A percentile compares a stretch with the other conserved stretches of the same genome.
Evolutionary conservation across 2,888 invertebrate species (phyloP).

Genomic region (Drosophila paramelanica): DNA sequence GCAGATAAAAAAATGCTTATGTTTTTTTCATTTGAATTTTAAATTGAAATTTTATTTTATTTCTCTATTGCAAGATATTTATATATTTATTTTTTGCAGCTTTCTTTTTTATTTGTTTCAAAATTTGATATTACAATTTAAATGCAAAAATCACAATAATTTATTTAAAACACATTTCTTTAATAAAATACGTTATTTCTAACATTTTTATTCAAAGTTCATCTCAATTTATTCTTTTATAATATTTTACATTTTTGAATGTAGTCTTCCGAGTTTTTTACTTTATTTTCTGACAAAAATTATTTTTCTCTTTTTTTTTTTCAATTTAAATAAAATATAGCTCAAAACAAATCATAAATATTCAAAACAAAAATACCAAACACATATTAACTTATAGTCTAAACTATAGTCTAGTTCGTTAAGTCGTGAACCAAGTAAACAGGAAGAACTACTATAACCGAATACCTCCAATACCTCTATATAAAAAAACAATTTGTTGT

Average conservation of each 20-base stretch:
- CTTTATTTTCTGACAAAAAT: neutral
- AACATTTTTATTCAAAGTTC: neutral
- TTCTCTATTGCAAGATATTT: neutral
- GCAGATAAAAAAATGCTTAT: constrained; percentile 22
- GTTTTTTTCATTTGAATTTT: constrained; percentile 34
- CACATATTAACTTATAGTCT: constrained; percentile 20
- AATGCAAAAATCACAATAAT: neutral
- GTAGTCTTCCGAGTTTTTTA: too few species aligned
- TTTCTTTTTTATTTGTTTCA: constrained; percentile 1
- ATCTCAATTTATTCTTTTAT: neutral
- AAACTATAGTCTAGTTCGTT: constrained; percentile 22
- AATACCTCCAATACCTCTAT: constrained; percentile 85
- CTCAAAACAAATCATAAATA: constrained; percentile 14
- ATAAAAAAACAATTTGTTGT: constrained; percentile 75
- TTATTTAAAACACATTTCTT: neutral
- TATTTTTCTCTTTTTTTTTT: neutral
- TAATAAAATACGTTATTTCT: too few species aligned
- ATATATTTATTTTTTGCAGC: neutral
- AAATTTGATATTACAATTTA: neutral
- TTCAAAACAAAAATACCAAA: constrained; percentile 5
- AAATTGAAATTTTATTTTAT: neutral
- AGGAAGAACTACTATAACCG: constrained; percentile 83
- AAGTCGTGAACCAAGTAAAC: constrained; percentile 79
- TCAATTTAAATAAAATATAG: constrained; percentile 30
- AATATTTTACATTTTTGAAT: neutral